phyloP scores from a whole-genome alignment of 2,888 invertebrate species.

The Stegophylla sp. region DNA sequence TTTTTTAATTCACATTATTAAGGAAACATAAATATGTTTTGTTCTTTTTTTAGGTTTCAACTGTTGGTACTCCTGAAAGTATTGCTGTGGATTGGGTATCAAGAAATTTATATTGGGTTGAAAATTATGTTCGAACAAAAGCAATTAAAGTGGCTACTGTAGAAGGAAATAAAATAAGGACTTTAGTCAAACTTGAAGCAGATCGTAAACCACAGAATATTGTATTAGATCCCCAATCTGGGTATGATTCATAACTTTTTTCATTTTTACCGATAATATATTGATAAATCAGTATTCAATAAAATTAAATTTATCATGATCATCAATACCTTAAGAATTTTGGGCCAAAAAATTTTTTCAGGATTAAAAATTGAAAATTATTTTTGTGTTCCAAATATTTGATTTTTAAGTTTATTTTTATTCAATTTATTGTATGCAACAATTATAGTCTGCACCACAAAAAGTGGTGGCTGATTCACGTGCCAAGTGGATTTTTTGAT shows the following conservation, averaged over 20 bases:
- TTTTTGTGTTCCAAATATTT: no score
- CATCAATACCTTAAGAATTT: no score
- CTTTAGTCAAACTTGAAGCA: constrained; percentile 65
- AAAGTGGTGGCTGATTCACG: no score
- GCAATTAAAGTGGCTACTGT: constrained; percentile 68
- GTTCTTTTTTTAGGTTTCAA: constrained; percentile 60
- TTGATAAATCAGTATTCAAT: neutral
- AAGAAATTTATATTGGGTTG: constrained; percentile 75
- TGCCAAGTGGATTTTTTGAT: no score
- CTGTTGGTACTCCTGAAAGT: constrained; percentile 73
- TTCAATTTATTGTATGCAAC: no score
- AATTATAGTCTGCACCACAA: no score
- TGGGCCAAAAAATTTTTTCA: no score
- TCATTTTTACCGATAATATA: neutral
- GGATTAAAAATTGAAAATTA: no score
- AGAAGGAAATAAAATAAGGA: constrained; percentile 69
- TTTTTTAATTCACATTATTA: neutral
- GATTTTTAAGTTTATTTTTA: no score
- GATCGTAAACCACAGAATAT: constrained; percentile 75
- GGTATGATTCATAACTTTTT: constrained; percentile 64
- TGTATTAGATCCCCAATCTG: constrained; percentile 72
- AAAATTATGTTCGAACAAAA: constrained; percentile 64
- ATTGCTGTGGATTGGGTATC: constrained; percentile 78
- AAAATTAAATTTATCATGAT: no score
- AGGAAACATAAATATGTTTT: neutral